A percentile compares a stretch with the other conserved stretches of the same genome.
phyloP scores from a whole-genome alignment of 2,888 invertebrate species.

The Dysmachus trigonus region DNA sequence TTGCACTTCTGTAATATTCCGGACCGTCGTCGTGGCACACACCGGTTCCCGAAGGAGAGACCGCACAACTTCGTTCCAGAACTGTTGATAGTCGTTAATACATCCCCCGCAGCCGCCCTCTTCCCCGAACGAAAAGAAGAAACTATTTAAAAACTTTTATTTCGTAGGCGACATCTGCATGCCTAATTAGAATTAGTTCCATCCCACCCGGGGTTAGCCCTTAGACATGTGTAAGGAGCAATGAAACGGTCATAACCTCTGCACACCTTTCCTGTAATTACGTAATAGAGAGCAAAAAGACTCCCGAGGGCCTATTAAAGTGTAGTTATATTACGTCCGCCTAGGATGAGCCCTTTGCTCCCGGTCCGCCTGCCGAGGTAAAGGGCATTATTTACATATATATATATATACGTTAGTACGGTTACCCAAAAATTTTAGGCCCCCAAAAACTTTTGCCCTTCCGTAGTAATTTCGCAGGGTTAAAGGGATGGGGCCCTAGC shows the following conservation, averaged over 20 bases:
- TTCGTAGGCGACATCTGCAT: neutral
- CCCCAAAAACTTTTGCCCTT: neutral
- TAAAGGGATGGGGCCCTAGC: neutral
- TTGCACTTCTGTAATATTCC: neutral
- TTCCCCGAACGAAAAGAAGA: neutral
- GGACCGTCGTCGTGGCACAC: neutral
- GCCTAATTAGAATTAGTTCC: neutral
- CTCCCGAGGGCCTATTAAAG: conserved; percentile 35
- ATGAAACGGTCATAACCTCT: conserved; percentile 34
- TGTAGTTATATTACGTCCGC: conserved; percentile 26
- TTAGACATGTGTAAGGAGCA: conserved; percentile 11
- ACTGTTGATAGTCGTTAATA: neutral
- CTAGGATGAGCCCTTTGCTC: neutral
- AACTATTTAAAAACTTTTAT: neutral
- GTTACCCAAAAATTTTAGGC: neutral
- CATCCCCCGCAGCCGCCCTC: neutral
- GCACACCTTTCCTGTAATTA: conserved; percentile 29
- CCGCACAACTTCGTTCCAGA: neutral
- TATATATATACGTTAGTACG: neutral
- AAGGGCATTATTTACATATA: neutral
- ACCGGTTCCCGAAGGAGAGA: neutral
- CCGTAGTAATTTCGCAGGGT: neutral
- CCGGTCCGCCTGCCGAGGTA: neutral
- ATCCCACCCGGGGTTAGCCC: neutral
- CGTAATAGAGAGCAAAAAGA: conserved; percentile 24